phyloP scores from a whole-genome alignment of 2,797 vertebrate species.

The Gymnoscopelus braueri region DNA sequence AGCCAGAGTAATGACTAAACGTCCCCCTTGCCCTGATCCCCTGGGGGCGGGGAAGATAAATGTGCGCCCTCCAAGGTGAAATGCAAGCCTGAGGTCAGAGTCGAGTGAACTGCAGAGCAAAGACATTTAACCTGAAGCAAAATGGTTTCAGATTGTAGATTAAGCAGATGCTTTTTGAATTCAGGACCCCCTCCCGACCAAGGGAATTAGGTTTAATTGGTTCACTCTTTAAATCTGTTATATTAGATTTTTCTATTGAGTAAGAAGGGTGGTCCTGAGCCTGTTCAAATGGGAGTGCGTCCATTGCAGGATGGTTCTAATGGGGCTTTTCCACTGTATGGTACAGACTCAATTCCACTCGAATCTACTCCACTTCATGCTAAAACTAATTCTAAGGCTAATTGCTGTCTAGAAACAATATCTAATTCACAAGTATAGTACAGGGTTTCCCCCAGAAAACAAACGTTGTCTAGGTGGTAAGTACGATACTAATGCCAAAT shows the following conservation, averaged over 20 bases:
- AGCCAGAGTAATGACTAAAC: constrained; percentile 40
- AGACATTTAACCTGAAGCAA: constrained; percentile 38
- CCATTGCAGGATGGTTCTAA: background rate
- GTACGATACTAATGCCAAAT: no score
- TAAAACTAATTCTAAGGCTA: no score
- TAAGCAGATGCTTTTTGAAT: background rate
- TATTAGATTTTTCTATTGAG: constrained; percentile 34
- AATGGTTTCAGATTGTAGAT: constrained; percentile 38
- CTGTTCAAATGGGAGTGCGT: constrained; percentile 15
- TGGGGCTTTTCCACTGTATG: no score
- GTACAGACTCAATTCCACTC: no score
- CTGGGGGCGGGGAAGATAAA: constrained; percentile 36
- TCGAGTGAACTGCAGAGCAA: constrained; percentile 15
- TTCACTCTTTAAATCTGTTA: background rate
- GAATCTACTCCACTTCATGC: no score
- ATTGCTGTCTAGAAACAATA: no score
- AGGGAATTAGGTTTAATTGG: constrained; percentile 9
- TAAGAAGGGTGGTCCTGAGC: background rate
- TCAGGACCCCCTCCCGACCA: background rate
- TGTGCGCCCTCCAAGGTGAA: constrained; percentile 48
- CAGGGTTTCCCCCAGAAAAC: no score
- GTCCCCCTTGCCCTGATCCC: constrained; percentile 34
- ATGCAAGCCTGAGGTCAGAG: constrained; percentile 33
- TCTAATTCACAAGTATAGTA: no score
- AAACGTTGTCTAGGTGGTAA: no score